Evolutionary conservation across 2,113 vertebrate genomes (phyloP), one percentile per base, ranked within the genome.

Genomic region (Pelvicachromis taeniatus): DNA sequence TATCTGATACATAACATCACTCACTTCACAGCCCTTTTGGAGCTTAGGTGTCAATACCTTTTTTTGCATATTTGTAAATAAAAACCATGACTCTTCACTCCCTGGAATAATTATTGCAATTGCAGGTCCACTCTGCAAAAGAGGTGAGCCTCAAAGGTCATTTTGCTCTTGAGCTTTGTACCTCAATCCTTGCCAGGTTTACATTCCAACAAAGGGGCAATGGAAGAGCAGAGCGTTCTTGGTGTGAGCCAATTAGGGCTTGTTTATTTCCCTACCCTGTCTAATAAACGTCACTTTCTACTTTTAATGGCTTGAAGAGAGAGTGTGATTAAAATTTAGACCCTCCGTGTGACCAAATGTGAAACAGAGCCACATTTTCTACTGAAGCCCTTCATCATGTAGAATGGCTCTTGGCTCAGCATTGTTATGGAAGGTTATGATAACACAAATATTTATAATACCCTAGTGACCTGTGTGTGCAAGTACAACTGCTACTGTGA

Each of bases 231-330:
- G 31, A 78, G 77, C 19, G 16, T 82, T 86, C 85, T 80, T 40
- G 4, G 52, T 68, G 82, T 17, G 42, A 93, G 91, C 93, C 93
- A 95, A 95, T 95, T 95, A 95, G 88, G 56, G 42, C 89, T 94
- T 94, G 93, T 95, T 95, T 95, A 95, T 94, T 95, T 94, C 90
- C 87, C 93, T 92, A 91, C 16, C 55, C 88, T 83, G 92, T 89
- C 93, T 91, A 93, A 93, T 94, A 95, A 95, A 95, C 63, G 52
- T 93, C 95, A 94, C 89, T 90, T 91, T 91, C 90, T 91, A 68
- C 83, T 93, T 94, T 94, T 94, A 94, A 94, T 94, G 89, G 93
- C 92, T 93, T 87, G 87, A 92, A 94, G 90, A 92, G 87, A 83
- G 91, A 86, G 86, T 90, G 92, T 91, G 90, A 93, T 94, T 95